Percentiles rank a stretch among this genome's conserved stretches.
Evolutionary conservation across 2,888 invertebrate species (phyloP).

Genomic region (Alcis repandata): DNA sequence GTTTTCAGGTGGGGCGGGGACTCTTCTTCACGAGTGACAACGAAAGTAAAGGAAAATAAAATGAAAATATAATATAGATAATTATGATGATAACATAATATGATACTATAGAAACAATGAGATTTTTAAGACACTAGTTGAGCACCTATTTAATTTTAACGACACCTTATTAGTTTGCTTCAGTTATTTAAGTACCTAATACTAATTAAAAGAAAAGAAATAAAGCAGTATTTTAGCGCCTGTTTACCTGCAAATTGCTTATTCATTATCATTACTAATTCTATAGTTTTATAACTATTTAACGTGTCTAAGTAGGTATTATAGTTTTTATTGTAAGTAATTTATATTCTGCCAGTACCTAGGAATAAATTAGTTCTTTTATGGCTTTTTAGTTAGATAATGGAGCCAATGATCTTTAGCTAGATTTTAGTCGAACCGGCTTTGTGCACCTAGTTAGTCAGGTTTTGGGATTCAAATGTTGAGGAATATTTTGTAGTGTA

Average conservation of each 20-base stretch:
- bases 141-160: too few species aligned
- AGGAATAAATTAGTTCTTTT: conserved; percentile 41
- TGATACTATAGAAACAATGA: too few species aligned
- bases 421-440: conserved; percentile 37
- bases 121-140: too few species aligned
- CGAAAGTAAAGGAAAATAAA: too few species aligned
- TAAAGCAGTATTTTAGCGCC: background rate
- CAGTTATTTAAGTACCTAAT: background rate
- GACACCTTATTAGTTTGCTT: too few species aligned
- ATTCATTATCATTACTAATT: conserved; percentile 17
- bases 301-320: conserved; percentile 18
- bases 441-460: conserved; percentile 27
- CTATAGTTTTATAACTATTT: conserved; percentile 27
- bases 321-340: conserved; percentile 40
- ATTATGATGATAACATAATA: too few species aligned
- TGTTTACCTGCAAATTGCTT: background rate
- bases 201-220: conserved; percentile 2
- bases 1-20: too few species aligned
- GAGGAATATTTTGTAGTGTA: background rate
- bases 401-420: conserved; percentile 42
- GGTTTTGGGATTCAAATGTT: conserved; percentile 19
- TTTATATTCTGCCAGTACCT: conserved; percentile 42
- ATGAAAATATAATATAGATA: too few species aligned
- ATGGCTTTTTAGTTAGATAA: conserved; percentile 33
- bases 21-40: too few species aligned